Conservation (phyloP, 2,113 vertebrate genomes). For the Panthera uncia region DNA sequence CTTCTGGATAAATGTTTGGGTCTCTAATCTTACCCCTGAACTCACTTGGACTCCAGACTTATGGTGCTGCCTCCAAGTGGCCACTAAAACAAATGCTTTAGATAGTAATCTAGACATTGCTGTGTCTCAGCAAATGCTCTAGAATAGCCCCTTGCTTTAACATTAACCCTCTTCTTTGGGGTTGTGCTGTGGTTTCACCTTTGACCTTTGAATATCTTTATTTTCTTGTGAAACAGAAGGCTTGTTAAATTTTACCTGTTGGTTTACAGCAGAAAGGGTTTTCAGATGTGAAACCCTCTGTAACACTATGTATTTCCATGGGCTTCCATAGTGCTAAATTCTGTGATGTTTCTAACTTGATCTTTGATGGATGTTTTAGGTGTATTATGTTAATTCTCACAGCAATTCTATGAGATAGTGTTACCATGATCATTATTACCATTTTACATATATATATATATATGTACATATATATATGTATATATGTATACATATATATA, state of each 20-base stretch:
- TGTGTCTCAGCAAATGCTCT: not conserved
- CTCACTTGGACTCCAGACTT: not conserved
- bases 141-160: not conserved
- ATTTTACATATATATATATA: too few relatives aligned
- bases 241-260: not conserved
- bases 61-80: not conserved
- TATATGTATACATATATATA: too few relatives aligned
- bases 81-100: not conserved
- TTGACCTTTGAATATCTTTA: not conserved
- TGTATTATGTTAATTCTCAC: not conserved
- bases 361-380: not conserved
- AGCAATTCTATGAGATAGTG: not conserved
- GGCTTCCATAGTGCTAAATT: not conserved
- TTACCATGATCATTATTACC: not conserved
- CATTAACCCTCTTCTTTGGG: not conserved
- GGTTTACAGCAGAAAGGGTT: not conserved
- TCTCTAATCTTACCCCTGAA: conserved; percentile 10
- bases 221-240: not conserved
- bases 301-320: not conserved
- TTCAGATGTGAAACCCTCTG: not conserved
- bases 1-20: not conserved
- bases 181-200: not conserved
- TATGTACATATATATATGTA: too few relatives aligned
- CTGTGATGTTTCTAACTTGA: not conserved
- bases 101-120: not conserved